Evolutionary conservation across 2,888 invertebrate species (phyloP).

Genomic region (Coenonympha arcania): DNA sequence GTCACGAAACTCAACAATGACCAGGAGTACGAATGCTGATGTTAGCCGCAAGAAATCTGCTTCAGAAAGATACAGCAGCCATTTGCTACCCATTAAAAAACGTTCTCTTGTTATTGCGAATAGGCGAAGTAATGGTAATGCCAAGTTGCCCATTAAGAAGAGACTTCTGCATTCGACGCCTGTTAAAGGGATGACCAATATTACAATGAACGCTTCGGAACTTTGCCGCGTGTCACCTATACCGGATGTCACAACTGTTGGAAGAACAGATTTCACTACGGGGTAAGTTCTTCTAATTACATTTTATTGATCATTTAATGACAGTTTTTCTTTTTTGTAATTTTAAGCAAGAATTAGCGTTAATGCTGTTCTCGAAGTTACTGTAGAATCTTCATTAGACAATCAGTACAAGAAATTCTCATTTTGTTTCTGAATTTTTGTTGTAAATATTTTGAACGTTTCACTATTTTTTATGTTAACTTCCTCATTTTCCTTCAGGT

Average conservation of each 20-base stretch:
- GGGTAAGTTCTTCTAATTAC: neutral
- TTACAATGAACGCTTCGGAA: slow-evolving; percentile 35
- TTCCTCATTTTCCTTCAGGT: neutral
- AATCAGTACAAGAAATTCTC: too few species aligned
- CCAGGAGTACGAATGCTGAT: slow-evolving; percentile 5
- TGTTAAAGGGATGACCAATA: slow-evolving; percentile 39
- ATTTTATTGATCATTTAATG: too few species aligned
- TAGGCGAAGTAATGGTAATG: neutral
- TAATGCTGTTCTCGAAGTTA: too few species aligned
- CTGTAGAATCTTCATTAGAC: too few species aligned
- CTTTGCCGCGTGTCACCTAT: slow-evolving; percentile 56
- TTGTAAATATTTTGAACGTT: too few species aligned
- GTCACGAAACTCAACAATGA: slow-evolving; percentile 32
- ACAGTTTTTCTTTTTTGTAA: too few species aligned
- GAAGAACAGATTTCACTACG: neutral
- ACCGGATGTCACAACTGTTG: slow-evolving; percentile 15
- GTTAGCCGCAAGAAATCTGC: slow-evolving; percentile 32
- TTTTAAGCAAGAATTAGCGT: too few species aligned
- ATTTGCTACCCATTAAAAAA: slow-evolving; percentile 54
- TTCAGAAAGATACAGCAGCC: slow-evolving; percentile 39
- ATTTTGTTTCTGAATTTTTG: too few species aligned
- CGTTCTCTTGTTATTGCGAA: slow-evolving; percentile 37
- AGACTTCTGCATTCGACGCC: slow-evolving; percentile 59
- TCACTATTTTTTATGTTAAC: too few species aligned
- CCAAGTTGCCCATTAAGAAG: slow-evolving; percentile 49